Conservation (phyloP, 2,113 vertebrate species). For the Polypterus bichir region DNA sequence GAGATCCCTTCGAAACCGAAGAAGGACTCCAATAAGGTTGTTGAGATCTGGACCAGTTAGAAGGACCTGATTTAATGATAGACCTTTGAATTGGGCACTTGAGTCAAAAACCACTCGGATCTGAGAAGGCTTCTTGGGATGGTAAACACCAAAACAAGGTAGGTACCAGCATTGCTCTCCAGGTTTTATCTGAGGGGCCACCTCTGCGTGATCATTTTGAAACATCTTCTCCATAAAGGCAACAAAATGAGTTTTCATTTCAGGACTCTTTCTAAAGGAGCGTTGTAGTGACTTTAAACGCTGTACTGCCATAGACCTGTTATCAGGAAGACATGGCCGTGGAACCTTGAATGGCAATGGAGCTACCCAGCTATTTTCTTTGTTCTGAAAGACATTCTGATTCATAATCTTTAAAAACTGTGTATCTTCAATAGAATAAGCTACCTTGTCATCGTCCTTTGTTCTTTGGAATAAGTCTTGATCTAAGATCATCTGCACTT, state of each 20-base stretch:
- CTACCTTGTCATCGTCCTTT: too few species aligned
- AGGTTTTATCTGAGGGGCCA: not conserved
- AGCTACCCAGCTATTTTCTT: constrained; percentile 2
- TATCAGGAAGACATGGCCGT: not conserved
- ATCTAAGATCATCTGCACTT: too few species aligned
- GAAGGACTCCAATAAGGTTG: constrained; percentile 7
- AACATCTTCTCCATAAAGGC: not conserved
- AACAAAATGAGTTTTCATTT: not conserved
- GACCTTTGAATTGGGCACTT: constrained; percentile 2
- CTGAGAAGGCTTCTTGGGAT: not conserved
- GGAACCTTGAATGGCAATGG: not conserved
- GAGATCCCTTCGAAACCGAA: constrained; percentile 1
- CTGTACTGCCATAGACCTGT: not conserved
- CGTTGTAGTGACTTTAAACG: not conserved
- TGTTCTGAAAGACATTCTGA: not conserved
- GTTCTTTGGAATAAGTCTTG: too few species aligned
- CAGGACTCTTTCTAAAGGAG: not conserved
- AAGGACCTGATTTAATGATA: too few species aligned
- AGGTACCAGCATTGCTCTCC: constrained; percentile 8
- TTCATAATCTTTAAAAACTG: not conserved
- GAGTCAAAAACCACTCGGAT: constrained; percentile 15
- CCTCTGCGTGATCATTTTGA: not conserved
- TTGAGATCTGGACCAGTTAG: constrained; percentile 11
- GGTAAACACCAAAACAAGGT: constrained; percentile 2
- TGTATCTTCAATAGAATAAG: too few species aligned